Evolutionary conservation across 1,140 invertebrate species (phyloP).

Genomic region (Panonychus citri): DNA sequence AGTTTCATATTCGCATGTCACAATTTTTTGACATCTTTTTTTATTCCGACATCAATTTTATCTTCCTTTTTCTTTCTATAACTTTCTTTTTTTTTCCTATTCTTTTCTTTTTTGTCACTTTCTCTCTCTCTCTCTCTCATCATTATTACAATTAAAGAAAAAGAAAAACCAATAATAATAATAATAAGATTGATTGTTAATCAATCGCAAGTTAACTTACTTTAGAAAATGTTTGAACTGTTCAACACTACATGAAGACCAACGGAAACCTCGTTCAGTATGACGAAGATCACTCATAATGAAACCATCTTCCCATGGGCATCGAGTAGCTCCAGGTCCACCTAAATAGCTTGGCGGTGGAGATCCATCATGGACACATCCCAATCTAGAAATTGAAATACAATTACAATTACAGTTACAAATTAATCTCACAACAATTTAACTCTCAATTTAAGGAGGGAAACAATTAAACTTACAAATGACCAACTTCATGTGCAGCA

Average conservation of each 20-base stretch:
- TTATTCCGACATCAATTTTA: neutral
- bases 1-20: too few species aligned
- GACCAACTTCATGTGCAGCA: constrained; percentile 82
- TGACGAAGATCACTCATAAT: constrained; percentile 86
- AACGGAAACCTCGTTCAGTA: constrained; percentile 77
- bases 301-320: constrained; percentile 82
- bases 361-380: constrained; percentile 80
- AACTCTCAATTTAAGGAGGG: neutral
- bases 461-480: constrained; percentile 48
- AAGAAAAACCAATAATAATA: neutral
- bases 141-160: neutral
- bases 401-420: too few species aligned
- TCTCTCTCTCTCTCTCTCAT: neutral
- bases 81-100: neutral
- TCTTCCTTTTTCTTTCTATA: neutral
- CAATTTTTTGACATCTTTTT: too few species aligned
- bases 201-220: constrained; percentile 35
- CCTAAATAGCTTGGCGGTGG: constrained; percentile 77
- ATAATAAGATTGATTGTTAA: neutral
- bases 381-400: constrained; percentile 36
- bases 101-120: neutral
- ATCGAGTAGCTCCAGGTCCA: constrained; percentile 79
- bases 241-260: constrained; percentile 76
- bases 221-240: constrained; percentile 88
- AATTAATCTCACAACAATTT: too few species aligned